These are phyloP conservation scores for Rhea pennata DNA, from an alignment of 2,113 vertebrate species.

Conservation along the genomic window DNA sequence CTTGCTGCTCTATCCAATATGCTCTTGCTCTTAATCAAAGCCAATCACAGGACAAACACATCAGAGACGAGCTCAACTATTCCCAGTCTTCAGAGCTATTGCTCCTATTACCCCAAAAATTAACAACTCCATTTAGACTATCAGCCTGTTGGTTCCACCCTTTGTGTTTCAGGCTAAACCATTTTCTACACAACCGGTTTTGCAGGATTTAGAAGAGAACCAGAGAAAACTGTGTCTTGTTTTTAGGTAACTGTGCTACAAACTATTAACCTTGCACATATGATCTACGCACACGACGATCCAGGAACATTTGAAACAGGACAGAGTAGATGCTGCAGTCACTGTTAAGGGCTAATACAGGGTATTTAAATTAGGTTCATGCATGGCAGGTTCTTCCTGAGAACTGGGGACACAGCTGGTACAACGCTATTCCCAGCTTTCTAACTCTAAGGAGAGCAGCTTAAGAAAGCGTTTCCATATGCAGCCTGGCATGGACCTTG, in stretches of 20 bases:
- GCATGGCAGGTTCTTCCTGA: background rate
- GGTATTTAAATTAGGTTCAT: background rate
- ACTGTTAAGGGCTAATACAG: background rate
- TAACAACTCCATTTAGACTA: background rate
- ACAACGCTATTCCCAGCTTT: background rate
- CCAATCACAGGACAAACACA: background rate
- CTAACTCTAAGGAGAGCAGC: background rate
- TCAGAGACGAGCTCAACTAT: background rate
- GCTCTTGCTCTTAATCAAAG: background rate
- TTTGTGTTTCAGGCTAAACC: background rate
- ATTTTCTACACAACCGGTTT: background rate
- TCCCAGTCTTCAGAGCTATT: background rate
- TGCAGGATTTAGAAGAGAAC: background rate
- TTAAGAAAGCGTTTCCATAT: background rate
- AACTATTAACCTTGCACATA: background rate
- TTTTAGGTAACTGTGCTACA: background rate
- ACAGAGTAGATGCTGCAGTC: background rate
- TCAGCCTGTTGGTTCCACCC: background rate
- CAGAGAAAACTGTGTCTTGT: background rate
- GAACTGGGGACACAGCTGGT: background rate
- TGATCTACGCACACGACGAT: background rate
- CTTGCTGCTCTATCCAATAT: background rate
- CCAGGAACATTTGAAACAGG: background rate
- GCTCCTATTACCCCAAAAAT: background rate
- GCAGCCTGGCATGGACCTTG: background rate